Conservation (phyloP, 1,140 invertebrate species). For the Meteorus sp. region DNA sequence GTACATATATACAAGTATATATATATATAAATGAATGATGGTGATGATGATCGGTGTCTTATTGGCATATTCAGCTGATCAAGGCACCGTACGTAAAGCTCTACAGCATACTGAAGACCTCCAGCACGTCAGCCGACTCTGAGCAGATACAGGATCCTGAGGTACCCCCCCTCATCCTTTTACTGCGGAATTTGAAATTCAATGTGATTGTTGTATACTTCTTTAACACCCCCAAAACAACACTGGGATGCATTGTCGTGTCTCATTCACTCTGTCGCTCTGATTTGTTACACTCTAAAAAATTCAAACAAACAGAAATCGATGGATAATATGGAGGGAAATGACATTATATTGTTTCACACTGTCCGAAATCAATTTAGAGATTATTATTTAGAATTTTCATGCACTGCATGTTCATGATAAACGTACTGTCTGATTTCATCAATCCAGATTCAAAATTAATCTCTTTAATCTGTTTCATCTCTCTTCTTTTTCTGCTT, state of each 20-base stretch:
- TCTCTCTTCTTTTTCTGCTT: neutral
- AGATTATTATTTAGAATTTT: too few relatives aligned
- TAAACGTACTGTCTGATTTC: too few relatives aligned
- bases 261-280: neutral
- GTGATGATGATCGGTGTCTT: conserved; percentile 34
- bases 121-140: conserved; percentile 81
- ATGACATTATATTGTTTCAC: too few relatives aligned
- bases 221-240: neutral
- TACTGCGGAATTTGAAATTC: conserved; percentile 1
- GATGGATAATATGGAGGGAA: too few relatives aligned
- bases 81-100: conserved; percentile 94
- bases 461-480: neutral
- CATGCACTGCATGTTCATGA: too few relatives aligned
- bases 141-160: conserved; percentile 63
- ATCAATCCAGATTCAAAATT: too few relatives aligned
- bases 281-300: neutral
- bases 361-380: too few relatives aligned
- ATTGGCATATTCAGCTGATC: conserved; percentile 69
- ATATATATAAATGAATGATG: conserved; percentile 14
- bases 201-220: conserved; percentile 6
- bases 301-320: neutral
- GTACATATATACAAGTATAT: neutral
- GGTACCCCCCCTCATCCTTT: conserved; percentile 42
- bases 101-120: conserved; percentile 92
- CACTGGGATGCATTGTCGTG: conserved; percentile 11